Conservation (phyloP, 2,888 invertebrate genomes). For the Matsumyia berberina region DNA sequence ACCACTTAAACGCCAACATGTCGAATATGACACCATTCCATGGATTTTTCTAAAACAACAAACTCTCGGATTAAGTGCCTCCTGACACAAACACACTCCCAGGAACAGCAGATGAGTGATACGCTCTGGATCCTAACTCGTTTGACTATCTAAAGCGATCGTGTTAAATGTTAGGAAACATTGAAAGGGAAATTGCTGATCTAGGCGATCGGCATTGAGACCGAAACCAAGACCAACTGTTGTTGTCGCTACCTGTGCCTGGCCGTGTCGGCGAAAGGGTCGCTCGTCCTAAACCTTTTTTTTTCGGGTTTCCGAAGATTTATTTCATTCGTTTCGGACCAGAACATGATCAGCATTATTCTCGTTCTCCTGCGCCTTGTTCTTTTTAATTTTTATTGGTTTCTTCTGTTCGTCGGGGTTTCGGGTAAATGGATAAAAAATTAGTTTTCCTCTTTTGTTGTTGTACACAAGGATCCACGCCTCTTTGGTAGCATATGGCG, state of each 20-base stretch:
- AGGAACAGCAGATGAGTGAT: constrained; percentile 38
- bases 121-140: constrained; percentile 20
- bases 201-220: constrained; percentile 9
- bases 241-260: constrained; percentile 62
- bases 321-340: constrained; percentile 71
- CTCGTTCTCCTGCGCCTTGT: constrained; percentile 13
- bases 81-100: neutral
- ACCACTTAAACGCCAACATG: constrained; percentile 70
- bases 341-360: constrained; percentile 68
- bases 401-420: constrained; percentile 69
- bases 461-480: constrained; percentile 63
- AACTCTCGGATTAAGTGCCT: constrained; percentile 35
- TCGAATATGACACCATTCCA: constrained; percentile 73
- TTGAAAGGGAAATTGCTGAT: constrained; percentile 29
- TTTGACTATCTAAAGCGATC: constrained; percentile 64
- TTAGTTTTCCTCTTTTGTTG: constrained; percentile 62
- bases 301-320: constrained; percentile 48
- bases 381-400: constrained; percentile 74
- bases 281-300: constrained; percentile 48
- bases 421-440: constrained; percentile 75
- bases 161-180: constrained; percentile 70
- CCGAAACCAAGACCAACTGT: constrained; percentile 51
- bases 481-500: constrained; percentile 73
- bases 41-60: constrained; percentile 36
- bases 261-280: constrained; percentile 26